These are phyloP conservation scores for Sphenopsis melanotis DNA, from an alignment of 2,797 vertebrate species.

Conservation along the genomic window DNA sequence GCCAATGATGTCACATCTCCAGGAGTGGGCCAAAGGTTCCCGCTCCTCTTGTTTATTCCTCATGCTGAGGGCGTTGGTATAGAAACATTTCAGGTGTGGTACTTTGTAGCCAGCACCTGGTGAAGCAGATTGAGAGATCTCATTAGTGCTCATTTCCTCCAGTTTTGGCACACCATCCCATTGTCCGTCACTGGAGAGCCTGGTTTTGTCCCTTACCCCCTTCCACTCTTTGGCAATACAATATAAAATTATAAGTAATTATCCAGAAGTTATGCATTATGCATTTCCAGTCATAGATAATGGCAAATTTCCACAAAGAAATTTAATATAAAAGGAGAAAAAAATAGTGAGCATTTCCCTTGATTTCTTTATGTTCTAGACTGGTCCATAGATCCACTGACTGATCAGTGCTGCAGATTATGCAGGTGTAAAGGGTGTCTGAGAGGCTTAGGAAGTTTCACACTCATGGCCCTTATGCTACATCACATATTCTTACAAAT, in stretches of 20 bases:
- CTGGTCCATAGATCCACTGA: neutral
- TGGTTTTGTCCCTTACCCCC: neutral
- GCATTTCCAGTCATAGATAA: neutral
- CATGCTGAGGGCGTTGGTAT: rapidly evolving
- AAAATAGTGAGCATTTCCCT: neutral
- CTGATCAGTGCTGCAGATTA: neutral
- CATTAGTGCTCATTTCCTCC: neutral
- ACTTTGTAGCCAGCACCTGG: neutral
- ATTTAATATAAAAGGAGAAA: neutral
- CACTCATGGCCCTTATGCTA: neutral
- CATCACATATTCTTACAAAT: neutral
- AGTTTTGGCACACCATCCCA: neutral
- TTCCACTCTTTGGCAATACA: neutral
- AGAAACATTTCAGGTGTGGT: neutral
- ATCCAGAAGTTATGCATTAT: neutral
- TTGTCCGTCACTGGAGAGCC: rapidly evolving
- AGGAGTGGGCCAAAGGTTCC: neutral
- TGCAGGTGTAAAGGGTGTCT: neutral
- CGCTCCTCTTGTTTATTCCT: neutral
- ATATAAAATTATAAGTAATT: neutral
- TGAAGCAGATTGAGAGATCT: neutral
- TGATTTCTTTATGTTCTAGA: neutral
- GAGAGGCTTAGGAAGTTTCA: neutral
- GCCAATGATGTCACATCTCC: neutral
- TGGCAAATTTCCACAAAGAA: neutral